These are phyloP conservation scores for Xiphorhynchus erythropygius DNA, from an alignment of 2,797 vertebrate genomes.

Conservation along the genomic window DNA sequence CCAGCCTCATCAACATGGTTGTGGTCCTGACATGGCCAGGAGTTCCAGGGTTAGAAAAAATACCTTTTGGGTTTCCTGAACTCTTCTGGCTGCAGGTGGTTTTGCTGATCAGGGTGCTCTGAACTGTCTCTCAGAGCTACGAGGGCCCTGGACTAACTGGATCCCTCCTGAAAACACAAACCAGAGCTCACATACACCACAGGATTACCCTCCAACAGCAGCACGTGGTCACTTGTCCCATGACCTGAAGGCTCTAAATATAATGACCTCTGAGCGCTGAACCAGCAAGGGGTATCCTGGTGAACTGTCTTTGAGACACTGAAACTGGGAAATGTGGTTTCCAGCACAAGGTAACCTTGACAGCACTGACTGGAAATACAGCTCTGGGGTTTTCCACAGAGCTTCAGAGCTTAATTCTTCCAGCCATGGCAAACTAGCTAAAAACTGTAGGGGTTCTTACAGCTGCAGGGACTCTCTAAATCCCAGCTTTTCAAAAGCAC, in stretches of 20 bases:
- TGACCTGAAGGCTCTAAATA: neutral
- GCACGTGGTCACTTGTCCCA: fast-evolving
- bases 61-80: neutral
- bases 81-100: neutral
- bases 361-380: neutral
- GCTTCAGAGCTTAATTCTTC: neutral
- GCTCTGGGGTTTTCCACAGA: neutral
- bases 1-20: neutral
- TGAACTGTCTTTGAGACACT: neutral
- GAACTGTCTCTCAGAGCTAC: neutral
- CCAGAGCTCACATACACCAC: neutral
- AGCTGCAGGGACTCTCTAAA: neutral
- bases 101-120: neutral
- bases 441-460: neutral
- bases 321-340: neutral
- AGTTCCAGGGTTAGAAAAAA: neutral
- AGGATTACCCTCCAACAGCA: neutral
- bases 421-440: neutral
- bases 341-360: neutral
- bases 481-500: neutral
- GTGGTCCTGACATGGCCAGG: neutral
- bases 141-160: neutral
- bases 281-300: neutral
- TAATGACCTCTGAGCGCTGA: neutral
- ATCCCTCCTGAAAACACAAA: neutral